Conservation (phyloP, 2,888 invertebrate genomes). For the Mythimna ferrago region DNA sequence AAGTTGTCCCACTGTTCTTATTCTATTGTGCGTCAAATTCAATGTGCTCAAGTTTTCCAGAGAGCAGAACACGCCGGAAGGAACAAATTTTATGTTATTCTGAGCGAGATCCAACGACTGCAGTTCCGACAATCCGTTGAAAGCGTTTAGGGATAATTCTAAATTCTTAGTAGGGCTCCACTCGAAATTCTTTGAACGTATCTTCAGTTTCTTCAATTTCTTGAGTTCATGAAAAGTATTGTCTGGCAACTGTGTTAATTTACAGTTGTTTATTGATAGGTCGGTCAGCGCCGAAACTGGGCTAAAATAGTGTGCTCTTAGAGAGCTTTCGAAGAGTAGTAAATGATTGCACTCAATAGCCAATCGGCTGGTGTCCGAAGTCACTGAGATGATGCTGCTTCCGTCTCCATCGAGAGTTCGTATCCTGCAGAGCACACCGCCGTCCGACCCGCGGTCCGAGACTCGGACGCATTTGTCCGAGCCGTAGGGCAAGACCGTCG, state of each 20-base stretch:
- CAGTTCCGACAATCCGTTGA: constrained; percentile 95
- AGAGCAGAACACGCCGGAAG: constrained; percentile 95
- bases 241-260: constrained; percentile 94
- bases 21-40: constrained; percentile 96
- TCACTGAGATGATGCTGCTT: constrained; percentile 91
- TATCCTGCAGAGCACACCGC: constrained; percentile 92
- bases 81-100: constrained; percentile 95
- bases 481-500: constrained; percentile 89
- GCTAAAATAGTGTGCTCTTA: constrained; percentile 93
- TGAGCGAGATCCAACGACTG: constrained; percentile 95
- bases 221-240: constrained; percentile 95
- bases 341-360: constrained; percentile 95
- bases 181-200: constrained; percentile 95
- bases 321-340: constrained; percentile 94
- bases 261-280: constrained; percentile 94
- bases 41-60: constrained; percentile 95
- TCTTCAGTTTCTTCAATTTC: constrained; percentile 94
- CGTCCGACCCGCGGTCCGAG: constrained; percentile 85
- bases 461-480: constrained; percentile 87
- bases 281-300: constrained; percentile 94
- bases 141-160: constrained; percentile 93
- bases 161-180: constrained; percentile 95
- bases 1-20: constrained; percentile 94
- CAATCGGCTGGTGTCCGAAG: constrained; percentile 93
- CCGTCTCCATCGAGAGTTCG: constrained; percentile 93